Evolutionary conservation across 2,797 vertebrate genomes (phyloP), one percentile per base, ranked within the genome.

Genomic region (Acipenser transmontanus): DNA sequence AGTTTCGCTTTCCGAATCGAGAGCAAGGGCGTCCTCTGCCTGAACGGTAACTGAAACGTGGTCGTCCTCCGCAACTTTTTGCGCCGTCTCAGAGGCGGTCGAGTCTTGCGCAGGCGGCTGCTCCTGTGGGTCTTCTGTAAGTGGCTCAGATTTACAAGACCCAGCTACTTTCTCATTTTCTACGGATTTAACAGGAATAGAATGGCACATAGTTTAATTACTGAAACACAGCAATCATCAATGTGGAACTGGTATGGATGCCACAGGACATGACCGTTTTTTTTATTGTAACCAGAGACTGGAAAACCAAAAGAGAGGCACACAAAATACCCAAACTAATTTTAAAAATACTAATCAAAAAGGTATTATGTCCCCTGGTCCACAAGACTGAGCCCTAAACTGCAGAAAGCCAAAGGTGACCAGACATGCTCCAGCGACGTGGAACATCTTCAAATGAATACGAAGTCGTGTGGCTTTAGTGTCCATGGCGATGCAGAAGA

Each of bases 131-230:
- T 97, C 96, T 94, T 98, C 95, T 81, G 93, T 96, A 94, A 94
- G 93, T 76, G 88, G 89, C 87, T 97, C 95, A 95, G 95, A 94
- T 92, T 95, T 96, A 98, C 95, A 97, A 97, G 93, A 96, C 95
- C 94, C 95, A 90, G 95, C 95, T 94, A 97, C 94, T 95, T 95
- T 98, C 91, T 95, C 95, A 95, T 94, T 95, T 95, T 98, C 96
- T 98, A 98, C 93, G 94, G 94, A 97, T 97, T 95, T 97, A 98
- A 99, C 94, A 96, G 95, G 96, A 98, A 98, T 97, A 98, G 94
- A 98, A 98, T 94, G 93, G 94, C 92, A 96, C 86, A 95, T 85
- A 87, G 94, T 97, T 98, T 97, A 98, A 97, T 97, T 88, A 98
- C 94, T 93, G 92, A 96, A 93, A 95, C 90, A 97, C 89, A 97